Conservation (phyloP, 1,140 invertebrate species). For the Micrasema minimum region DNA sequence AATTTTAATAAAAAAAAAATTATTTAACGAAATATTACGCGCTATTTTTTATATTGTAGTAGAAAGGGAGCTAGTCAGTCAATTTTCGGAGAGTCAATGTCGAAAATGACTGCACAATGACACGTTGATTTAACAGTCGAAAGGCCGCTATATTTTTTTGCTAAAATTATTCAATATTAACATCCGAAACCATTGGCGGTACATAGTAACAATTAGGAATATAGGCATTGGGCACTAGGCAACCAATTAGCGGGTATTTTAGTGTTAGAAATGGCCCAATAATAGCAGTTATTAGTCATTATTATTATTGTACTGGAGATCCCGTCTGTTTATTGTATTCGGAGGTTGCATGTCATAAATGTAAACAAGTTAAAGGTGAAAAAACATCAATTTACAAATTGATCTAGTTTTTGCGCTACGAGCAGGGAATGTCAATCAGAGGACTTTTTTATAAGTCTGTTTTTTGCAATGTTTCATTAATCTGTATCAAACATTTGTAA, state of each 20-base stretch:
- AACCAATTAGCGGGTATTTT: slow-evolving; percentile 32
- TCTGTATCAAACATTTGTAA: no score
- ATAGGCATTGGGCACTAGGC: no score
- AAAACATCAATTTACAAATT: slow-evolving; percentile 14
- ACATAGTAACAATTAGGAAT: not conserved
- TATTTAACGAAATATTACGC: no score
- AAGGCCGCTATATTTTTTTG: not conserved
- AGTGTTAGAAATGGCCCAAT: slow-evolving; percentile 1
- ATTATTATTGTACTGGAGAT: no score
- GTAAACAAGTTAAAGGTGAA: slow-evolving; percentile 34
- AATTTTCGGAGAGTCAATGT: not conserved
- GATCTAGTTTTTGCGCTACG: slow-evolving; percentile 10
- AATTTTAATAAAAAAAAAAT: no score
- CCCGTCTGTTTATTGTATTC: not conserved
- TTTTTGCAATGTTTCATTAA: no score
- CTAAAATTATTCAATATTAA: not conserved
- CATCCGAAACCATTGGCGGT: not conserved
- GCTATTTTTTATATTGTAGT: no score
- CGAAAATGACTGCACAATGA: not conserved
- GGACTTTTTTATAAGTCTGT: no score
- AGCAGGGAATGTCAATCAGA: no score
- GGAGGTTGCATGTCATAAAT: slow-evolving; percentile 45
- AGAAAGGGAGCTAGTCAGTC: not conserved
- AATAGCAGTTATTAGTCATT: no score
- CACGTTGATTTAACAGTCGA: not conserved